These are phyloP conservation scores for Tuberolachnus salignus DNA, from an alignment of 2,888 invertebrate species.

Conservation along the genomic window DNA sequence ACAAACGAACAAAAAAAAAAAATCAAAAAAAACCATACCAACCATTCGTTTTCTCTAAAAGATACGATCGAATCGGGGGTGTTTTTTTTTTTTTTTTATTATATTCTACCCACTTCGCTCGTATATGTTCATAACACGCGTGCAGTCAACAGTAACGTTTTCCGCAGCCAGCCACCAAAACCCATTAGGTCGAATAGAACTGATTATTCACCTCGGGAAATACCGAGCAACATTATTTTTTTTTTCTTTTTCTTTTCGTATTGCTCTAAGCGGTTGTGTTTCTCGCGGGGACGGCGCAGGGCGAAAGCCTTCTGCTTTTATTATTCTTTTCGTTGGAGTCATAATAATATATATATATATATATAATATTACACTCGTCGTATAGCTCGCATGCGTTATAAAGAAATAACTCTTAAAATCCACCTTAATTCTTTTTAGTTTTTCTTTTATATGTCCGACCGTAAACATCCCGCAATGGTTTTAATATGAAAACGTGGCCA, in stretches of 20 bases:
- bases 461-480: too few species aligned
- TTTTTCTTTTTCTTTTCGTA: not conserved
- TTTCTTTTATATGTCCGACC: too few species aligned
- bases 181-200: not conserved
- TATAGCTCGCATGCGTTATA: not conserved
- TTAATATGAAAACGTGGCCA: not conserved
- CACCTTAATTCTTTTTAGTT: not conserved
- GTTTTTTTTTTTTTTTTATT: too few species aligned
- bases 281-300: not conserved
- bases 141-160: not conserved
- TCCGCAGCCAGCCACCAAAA: not conserved
- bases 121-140: not conserved
- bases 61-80: too few species aligned
- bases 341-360: too few species aligned
- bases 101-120: too few species aligned
- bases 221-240: not conserved
- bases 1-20: too few species aligned
- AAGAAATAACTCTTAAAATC: constrained; percentile 16
- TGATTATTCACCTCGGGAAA: not conserved
- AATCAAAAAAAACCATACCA: too few species aligned
- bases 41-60: too few species aligned
- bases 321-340: not conserved
- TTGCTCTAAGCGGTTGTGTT: not conserved
- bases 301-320: not conserved
- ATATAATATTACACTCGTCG: too few species aligned